Conservation (phyloP, 2,888 invertebrate species). For the Gryllus longicercus region DNA sequence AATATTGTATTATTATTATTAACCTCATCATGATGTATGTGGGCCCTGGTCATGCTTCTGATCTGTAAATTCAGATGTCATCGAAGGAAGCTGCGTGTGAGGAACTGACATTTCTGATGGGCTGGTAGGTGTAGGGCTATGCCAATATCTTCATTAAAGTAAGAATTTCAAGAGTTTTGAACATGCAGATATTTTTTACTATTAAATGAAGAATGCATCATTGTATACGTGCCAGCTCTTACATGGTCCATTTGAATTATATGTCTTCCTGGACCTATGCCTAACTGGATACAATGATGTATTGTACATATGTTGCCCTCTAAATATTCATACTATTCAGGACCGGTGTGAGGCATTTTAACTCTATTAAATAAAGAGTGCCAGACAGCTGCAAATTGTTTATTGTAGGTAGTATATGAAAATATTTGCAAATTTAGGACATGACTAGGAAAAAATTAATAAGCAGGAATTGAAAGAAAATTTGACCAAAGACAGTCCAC, state of each 20-base stretch:
- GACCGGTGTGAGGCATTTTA: slow-evolving; percentile 10
- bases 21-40: background rate
- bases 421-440: too few relatives aligned
- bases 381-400: too few relatives aligned
- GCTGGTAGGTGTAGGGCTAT: slow-evolving; percentile 17
- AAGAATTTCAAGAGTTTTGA: background rate
- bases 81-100: slow-evolving; percentile 17
- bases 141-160: slow-evolving; percentile 17
- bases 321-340: background rate
- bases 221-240: slow-evolving; percentile 3
- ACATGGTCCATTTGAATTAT: slow-evolving; percentile 11
- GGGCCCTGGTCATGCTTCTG: slow-evolving; percentile 17
- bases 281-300: slow-evolving; percentile 12
- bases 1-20: background rate
- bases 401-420: too few relatives aligned
- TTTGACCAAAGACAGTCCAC: background rate
- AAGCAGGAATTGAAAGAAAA: slow-evolving; percentile 6
- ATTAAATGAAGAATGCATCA: background rate
- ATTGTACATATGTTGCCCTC: slow-evolving; percentile 1
- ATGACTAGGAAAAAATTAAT: background rate
- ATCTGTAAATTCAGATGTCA: background rate
- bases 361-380: background rate
- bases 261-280: slow-evolving; percentile 24
- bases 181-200: slow-evolving; percentile 17
- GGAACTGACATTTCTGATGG: slow-evolving; percentile 17